Evolutionary conservation across 1,140 invertebrate species (phyloP), one percentile per base, ranked within the genome.

Genomic region (Zaprionus inermis): DNA sequence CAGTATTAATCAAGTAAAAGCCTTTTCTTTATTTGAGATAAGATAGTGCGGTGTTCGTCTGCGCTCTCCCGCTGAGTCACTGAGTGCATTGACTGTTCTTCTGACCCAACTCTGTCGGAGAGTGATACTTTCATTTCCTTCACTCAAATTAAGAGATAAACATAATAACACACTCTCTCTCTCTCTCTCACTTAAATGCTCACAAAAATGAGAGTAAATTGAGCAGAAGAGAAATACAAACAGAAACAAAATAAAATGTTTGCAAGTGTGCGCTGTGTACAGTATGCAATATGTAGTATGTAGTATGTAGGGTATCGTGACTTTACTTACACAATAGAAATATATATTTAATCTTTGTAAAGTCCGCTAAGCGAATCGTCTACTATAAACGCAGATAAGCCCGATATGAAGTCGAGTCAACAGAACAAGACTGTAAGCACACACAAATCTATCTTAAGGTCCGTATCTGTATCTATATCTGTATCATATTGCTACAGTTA

Each of bases 401-500:
- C 11, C 20, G 18, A 20, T 49, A 5, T 49, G 44, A 7, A 11
- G 10, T 10, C 9, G 44, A 20, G 18, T 46, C 44, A 46, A 46
- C 44, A 46, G 11, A 46, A 16, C 18, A 46, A 1, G 10, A 5
- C 7, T 10, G 44, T 12, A 22, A 49, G 44, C 44, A 49, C 44
- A 49, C 44, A 49, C 44, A 49, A 49, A 49, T 49, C 44, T 49
- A 20, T 49, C 44, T 49, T 49, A 22, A 22, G 44, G 44, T 46
- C 44, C 5, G 24, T 28, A 24, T 2, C 1, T 24, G 22, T 24
- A 24, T 24, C 22, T 4, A 4, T 24, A 24, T 28, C 24, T 3
- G 44, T 49, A 49, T 49, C 44, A 49, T 49, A 49, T 49, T 49
- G 18, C 44, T 49, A 18, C 44, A 49, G 44, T 49, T 49, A 49